Evolutionary conservation across 2,888 invertebrate genomes (phyloP), one percentile per base, ranked within the genome.

Genomic region (Fissipunctia ypsillon): DNA sequence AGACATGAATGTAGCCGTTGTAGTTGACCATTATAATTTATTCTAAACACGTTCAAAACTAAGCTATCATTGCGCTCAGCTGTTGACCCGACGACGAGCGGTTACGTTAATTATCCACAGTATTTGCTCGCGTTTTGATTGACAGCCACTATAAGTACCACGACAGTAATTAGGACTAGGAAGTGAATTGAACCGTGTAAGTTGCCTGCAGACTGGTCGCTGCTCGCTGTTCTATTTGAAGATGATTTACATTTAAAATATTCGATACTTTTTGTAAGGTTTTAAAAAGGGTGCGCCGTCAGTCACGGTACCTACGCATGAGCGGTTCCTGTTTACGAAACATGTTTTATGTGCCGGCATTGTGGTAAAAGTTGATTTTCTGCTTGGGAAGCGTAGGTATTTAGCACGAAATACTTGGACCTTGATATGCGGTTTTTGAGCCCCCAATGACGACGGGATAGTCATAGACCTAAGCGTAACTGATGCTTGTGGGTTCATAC

Each of bases 281-380:
- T 78, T 78, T 83, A 57, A 79, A 86, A 87, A 88, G 85, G 85
- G 89, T 83, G 84, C 80, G 83, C 71, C 83, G 79, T 52, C 72
- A 75, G 80, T 78, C 81, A 73, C 73, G 67, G 79, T 84, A 80
- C 86, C 79, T 78, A 84, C 85, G 84, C 87, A 83, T 85, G 83
- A 86, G 78, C 87, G 90, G 91, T 95, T 95, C 94, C 95, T 94
- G 95, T 94, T 95, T 93, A 89, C 91, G 90, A 95, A 94, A 95
- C 95, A 91, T 92, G 94, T 94, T 94, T 93, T 91, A 91, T 91
- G 90, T 88, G 81, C 76, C 84, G 88, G 88, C 88, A 94, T 93
- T 94, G 94, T 93, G 90, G 95, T 95, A 95, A 95, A 95, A 95
- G 95, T 95, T 95, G 95, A 93, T 93, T 95, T 94, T 93, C 93